phyloP scores from a whole-genome alignment of 2,888 invertebrate species.

The Atethmia centrago region DNA sequence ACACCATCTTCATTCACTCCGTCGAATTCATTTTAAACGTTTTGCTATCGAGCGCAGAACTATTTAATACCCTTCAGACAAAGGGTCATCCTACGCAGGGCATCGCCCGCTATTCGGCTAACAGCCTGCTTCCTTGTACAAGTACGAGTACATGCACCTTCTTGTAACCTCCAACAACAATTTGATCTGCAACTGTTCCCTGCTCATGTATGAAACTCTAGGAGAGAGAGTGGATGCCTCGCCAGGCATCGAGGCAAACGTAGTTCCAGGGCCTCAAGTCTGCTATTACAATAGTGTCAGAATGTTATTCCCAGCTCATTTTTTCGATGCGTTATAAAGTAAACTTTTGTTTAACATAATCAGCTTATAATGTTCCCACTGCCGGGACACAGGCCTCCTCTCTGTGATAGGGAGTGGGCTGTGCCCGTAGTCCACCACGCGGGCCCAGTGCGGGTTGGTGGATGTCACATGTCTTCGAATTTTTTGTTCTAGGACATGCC shows the following conservation, averaged over 20 bases:
- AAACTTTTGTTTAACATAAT: background rate
- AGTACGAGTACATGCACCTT: slow-evolving; percentile 67
- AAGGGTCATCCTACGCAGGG: slow-evolving; percentile 85
- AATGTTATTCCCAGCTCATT: background rate
- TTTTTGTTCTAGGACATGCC: too few relatives aligned
- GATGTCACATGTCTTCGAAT: too few relatives aligned
- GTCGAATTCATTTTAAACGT: slow-evolving; percentile 39
- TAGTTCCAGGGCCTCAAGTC: too few relatives aligned
- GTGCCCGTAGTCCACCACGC: too few relatives aligned
- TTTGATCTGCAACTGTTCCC: slow-evolving; percentile 39
- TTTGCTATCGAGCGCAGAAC: slow-evolving; percentile 55
- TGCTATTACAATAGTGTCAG: too few relatives aligned
- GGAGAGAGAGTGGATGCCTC: slow-evolving; percentile 26
- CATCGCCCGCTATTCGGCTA: slow-evolving; percentile 79
- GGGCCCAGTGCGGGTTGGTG: too few relatives aligned
- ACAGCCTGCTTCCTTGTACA: slow-evolving; percentile 76
- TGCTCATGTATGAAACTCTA: slow-evolving; percentile 31
- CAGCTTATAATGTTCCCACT: too few relatives aligned
- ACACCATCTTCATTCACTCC: slow-evolving; percentile 8
- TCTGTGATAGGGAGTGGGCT: too few relatives aligned
- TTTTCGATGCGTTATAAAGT: background rate
- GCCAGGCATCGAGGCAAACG: background rate
- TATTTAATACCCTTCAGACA: slow-evolving; percentile 72
- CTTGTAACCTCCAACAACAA: slow-evolving; percentile 50
- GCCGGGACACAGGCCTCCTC: too few relatives aligned